Evolutionary conservation across 2,888 invertebrate genomes (phyloP).

Genomic region (Hedychridium roseum): DNA sequence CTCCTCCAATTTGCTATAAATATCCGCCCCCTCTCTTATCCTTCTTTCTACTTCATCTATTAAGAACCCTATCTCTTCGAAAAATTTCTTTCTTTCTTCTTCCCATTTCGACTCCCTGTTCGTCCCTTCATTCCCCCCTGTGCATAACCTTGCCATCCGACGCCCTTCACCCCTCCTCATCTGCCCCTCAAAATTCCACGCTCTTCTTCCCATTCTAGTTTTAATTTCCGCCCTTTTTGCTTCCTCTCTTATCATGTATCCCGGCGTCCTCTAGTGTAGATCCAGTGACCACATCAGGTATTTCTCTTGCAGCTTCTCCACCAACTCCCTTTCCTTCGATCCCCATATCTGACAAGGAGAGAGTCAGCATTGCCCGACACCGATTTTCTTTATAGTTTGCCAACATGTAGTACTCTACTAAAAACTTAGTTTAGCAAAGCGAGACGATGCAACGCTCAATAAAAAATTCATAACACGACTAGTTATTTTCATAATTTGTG

Average conservation of each 20-base stretch:
- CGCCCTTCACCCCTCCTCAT: not conserved
- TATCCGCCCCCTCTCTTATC: not conserved
- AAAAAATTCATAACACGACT: no score
- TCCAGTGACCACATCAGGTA: constrained; percentile 3
- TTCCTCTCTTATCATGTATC: constrained; percentile 5
- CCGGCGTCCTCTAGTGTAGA: constrained; percentile 2
- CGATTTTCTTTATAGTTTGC: no score
- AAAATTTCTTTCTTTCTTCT: not conserved
- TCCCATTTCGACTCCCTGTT: not conserved
- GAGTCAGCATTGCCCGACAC: no score
- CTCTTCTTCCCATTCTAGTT: not conserved
- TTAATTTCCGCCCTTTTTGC: not conserved
- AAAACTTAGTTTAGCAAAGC: no score
- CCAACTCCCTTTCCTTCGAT: not conserved
- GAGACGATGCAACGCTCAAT: no score
- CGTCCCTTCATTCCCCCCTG: not conserved
- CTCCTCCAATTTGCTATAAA: not conserved
- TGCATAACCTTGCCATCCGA: not conserved
- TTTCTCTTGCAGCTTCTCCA: constrained; percentile 1
- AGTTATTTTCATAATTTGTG: no score
- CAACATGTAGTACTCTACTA: no score
- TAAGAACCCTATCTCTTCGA: not conserved
- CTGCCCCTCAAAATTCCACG: not conserved
- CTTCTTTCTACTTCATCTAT: not conserved
- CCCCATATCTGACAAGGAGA: constrained; percentile 8